Base-by-base conservation (phyloP, 2,888 invertebrate species). In the Leptinotarsa tumamoca region DNA sequence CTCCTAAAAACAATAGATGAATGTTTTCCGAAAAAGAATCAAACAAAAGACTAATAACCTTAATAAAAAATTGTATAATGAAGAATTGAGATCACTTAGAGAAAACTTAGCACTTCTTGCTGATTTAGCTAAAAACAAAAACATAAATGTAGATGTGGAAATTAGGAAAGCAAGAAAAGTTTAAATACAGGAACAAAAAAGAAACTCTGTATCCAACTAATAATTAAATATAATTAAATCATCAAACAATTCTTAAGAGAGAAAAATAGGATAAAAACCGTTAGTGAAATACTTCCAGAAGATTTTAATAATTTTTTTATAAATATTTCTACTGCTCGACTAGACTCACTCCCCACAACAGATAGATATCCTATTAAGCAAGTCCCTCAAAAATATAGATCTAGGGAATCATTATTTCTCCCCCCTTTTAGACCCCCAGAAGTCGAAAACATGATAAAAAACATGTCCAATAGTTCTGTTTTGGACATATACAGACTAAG, bases 71-170 rank as follows among this genome's bases (percentile, higher is more conserved):
- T 18, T 23, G 18, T 21, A 18, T 58, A 10, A 50, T 5, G 15
- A 58, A 21, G 21, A 21, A 18, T 5, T 58, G 23, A 15, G 18
- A 58, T 18, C 1, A 21, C 21, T 54, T 54, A 17, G 58, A 21
- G 58, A 23, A 58, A 58, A 23, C 58, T 23, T 58, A 58, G 7
- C 23, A 58, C 23, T 56, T 56, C 18, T 58, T 21, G 5, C 23
- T 58, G 58, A 58, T 21, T 58, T 21, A 58, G 58, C 23, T 23
- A 58, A 58, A 58, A 58, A 58, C 18, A 58, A 23, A 58, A 58
- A 23, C 3, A 3, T 21, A 58, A 58, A 58, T 23, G 23, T 58
- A 52, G 52, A 58, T 4, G 7, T 21, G 10, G 21, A 58, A 58
- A 21, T 58, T 58, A 58, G 21, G 58, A 58, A 58, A 58, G 7